phyloP scores from a whole-genome alignment of 2,797 vertebrate genomes.

The Acomys russatus region DNA sequence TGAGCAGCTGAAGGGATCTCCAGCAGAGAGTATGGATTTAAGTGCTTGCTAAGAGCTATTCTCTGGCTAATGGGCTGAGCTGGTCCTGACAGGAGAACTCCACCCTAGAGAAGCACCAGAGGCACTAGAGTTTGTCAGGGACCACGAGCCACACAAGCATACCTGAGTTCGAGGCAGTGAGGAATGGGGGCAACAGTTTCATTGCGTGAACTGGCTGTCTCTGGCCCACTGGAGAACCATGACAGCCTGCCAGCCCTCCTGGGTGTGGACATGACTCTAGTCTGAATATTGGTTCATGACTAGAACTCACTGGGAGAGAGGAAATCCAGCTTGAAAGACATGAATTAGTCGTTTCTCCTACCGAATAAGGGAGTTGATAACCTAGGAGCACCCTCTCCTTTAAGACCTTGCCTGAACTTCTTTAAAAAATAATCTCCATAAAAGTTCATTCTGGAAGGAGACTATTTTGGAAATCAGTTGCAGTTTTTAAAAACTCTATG shows the following conservation, averaged over 20 bases:
- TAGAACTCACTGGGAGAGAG: neutral
- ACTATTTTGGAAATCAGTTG: slow-evolving; percentile 74
- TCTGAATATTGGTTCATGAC: neutral
- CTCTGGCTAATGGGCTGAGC: neutral
- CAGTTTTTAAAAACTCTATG: slow-evolving; percentile 72
- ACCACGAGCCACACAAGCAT: neutral
- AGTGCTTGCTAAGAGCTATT: neutral
- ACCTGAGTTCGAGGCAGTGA: neutral
- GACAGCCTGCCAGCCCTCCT: neutral
- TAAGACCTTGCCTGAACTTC: slow-evolving; percentile 53
- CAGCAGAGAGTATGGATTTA: neutral
- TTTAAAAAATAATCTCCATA: slow-evolving; percentile 77
- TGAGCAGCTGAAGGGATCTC: neutral
- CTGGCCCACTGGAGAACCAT: neutral
- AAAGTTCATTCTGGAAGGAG: slow-evolving; percentile 73
- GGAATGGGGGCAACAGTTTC: neutral
- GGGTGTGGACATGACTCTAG: neutral
- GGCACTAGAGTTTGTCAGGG: neutral
- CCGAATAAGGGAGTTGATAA: neutral
- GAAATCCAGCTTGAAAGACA: neutral
- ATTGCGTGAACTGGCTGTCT: neutral
- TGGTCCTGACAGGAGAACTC: neutral
- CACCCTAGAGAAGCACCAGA: neutral
- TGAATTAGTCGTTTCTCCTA: slow-evolving; percentile 4
- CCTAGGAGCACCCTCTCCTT: neutral